These are phyloP conservation scores for Arnoldichthys spilopterus DNA, from an alignment of 2,797 vertebrate species.

Conservation along the genomic window DNA sequence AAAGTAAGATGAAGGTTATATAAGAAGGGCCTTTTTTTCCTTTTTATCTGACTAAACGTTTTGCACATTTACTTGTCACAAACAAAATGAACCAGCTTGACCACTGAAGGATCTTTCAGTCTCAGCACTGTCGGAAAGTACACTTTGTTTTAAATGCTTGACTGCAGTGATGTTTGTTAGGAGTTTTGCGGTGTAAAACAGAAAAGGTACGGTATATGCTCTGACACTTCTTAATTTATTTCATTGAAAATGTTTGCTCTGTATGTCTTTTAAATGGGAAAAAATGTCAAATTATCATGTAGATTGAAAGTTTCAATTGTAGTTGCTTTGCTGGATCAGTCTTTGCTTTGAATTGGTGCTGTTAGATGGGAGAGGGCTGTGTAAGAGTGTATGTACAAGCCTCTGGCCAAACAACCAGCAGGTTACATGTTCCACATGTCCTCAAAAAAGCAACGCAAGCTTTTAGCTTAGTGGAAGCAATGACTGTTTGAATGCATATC, in stretches of 20 bases:
- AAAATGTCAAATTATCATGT: too few species aligned
- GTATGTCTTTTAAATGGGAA: constrained; percentile 39
- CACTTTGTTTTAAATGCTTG: constrained; percentile 60
- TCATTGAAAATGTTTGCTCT: constrained; percentile 77
- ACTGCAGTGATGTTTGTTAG: constrained; percentile 62
- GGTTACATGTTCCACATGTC: constrained; percentile 43
- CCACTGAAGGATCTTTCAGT: constrained; percentile 51
- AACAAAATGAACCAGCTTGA: constrained; percentile 45
- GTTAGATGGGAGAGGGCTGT: background rate
- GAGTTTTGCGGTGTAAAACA: constrained; percentile 52
- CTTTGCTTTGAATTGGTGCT: constrained; percentile 33
- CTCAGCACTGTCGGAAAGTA: constrained; percentile 48
- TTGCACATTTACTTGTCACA: constrained; percentile 76
- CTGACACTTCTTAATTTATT: constrained; percentile 62
- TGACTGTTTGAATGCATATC: constrained; percentile 3
- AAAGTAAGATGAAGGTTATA: constrained; percentile 54
- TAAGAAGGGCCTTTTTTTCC: constrained; percentile 68
- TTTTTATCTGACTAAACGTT: constrained; percentile 69
- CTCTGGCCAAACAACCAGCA: constrained; percentile 81
- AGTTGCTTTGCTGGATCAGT: too few species aligned
- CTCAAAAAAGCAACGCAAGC: background rate
- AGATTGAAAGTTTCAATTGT: too few species aligned
- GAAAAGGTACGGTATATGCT: constrained; percentile 67
- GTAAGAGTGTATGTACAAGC: constrained; percentile 50
- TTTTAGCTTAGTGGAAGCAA: constrained; percentile 23